phyloP scores from a whole-genome alignment of 2,888 invertebrate genomes.

The Drosophila greeni region DNA sequence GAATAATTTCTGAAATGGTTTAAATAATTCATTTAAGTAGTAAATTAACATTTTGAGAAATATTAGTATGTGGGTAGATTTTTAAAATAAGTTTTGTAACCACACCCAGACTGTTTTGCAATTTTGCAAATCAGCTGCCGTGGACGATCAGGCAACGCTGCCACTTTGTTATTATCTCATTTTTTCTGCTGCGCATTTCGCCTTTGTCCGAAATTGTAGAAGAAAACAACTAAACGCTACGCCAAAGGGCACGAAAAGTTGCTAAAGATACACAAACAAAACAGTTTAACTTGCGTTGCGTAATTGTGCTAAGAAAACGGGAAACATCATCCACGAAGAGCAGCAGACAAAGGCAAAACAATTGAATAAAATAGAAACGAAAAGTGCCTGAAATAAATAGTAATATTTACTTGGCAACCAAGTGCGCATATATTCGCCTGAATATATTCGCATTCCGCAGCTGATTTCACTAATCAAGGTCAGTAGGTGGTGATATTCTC shows the following conservation, averaged over 20 bases:
- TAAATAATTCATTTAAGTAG: neutral
- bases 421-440: slow-evolving; percentile 68
- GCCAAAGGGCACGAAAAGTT: slow-evolving; percentile 50
- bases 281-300: slow-evolving; percentile 19
- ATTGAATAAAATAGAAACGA: slow-evolving; percentile 55
- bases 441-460: slow-evolving; percentile 53
- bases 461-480: slow-evolving; percentile 74
- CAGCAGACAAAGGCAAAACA: slow-evolving; percentile 39
- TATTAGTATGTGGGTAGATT: too few species aligned
- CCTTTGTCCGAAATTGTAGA: slow-evolving; percentile 64
- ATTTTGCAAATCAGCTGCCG: slow-evolving; percentile 55
- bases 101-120: slow-evolving; percentile 16
- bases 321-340: neutral
- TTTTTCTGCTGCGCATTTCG: slow-evolving; percentile 74
- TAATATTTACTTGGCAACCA: slow-evolving; percentile 44
- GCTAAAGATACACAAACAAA: slow-evolving; percentile 17
- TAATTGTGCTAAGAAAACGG: slow-evolving; percentile 10
- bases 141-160: slow-evolving; percentile 48
- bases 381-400: slow-evolving; percentile 55
- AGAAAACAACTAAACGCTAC: slow-evolving; percentile 49
- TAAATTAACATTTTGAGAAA: too few species aligned
- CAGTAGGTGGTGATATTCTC: slow-evolving; percentile 58
- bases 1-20: neutral
- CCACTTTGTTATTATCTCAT: slow-evolving; percentile 71
- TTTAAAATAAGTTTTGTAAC: neutral